Conservation (phyloP, 2,797 vertebrate species). For the Thripadectes ignobilis region DNA sequence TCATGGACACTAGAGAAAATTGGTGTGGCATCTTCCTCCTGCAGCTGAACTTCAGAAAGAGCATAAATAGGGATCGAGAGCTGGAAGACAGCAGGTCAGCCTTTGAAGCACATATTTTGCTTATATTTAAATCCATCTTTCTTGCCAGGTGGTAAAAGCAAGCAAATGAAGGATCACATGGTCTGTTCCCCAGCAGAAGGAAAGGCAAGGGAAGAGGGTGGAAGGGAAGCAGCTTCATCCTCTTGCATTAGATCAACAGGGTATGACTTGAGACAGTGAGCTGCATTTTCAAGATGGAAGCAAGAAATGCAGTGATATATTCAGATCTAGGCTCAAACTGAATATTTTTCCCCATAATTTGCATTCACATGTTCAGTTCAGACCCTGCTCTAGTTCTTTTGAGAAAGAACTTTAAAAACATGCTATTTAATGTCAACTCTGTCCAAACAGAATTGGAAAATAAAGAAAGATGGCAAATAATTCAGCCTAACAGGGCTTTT, state of each 20-base stretch:
- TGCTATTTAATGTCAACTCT: not conserved
- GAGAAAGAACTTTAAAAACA: not conserved
- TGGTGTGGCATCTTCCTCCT: not conserved
- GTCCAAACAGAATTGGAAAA: not conserved
- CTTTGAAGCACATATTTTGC: not conserved
- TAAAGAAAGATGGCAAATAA: not conserved
- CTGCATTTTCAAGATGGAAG: not conserved
- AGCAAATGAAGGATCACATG: not conserved
- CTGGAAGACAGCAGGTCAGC: not conserved
- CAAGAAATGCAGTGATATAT: not conserved
- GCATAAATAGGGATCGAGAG: fast-evolving
- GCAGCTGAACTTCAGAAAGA: not conserved
- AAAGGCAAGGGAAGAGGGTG: not conserved
- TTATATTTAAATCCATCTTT: not conserved
- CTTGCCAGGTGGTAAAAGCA: not conserved
- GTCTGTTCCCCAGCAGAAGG: not conserved
- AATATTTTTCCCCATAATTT: not conserved
- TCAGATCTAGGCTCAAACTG: not conserved
- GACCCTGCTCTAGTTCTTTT: not conserved
- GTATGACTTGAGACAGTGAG: not conserved
- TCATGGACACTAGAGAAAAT: not conserved
- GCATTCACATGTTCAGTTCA: not conserved
- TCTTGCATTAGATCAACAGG: not conserved
- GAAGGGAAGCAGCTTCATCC: not conserved
- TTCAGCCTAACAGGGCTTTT: fast-evolving